Conservation (phyloP, 2,888 invertebrate species). For the Timema cristinae region DNA sequence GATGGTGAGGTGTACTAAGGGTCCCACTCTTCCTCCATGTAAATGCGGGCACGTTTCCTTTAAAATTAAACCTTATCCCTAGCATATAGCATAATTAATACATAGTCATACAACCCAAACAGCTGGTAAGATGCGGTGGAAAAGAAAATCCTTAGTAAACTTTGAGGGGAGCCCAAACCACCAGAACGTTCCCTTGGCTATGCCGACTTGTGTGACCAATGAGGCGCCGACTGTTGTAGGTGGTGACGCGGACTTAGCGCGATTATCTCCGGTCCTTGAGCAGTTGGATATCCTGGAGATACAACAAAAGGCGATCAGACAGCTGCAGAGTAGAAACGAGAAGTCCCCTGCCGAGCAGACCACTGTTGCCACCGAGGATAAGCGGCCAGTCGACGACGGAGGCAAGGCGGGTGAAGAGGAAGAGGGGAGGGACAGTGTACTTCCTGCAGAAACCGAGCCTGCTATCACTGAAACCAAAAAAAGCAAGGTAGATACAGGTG, state of each 20-base stretch:
- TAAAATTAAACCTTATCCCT: no score
- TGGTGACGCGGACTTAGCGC: conserved; percentile 17
- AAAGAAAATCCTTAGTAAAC: no score
- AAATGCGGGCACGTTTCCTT: no score
- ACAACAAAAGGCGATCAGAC: conserved; percentile 29
- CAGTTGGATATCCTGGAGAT: conserved; percentile 31
- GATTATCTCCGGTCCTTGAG: conserved; percentile 28
- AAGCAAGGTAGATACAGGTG: conserved; percentile 47
- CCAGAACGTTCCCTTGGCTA: no score
- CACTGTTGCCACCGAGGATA: conserved; percentile 47
- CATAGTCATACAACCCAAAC: no score
- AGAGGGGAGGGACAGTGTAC: conserved; percentile 35
- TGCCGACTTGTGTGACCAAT: no score
- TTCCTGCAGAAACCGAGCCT: conserved; percentile 18
- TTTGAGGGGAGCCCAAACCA: no score
- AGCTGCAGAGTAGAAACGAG: conserved; percentile 39
- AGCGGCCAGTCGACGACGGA: conserved; percentile 48
- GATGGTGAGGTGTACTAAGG: no score
- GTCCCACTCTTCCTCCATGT: no score
- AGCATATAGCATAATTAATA: no score
- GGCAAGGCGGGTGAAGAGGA: conserved; percentile 47
- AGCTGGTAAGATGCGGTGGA: no score
- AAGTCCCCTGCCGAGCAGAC: conserved; percentile 46
- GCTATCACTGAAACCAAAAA: conserved; percentile 37
- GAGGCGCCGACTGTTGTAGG: not conserved